These are phyloP conservation scores for Drosophila trichaetosa DNA, from an alignment of 2,888 invertebrate genomes.

Conservation along the genomic window DNA sequence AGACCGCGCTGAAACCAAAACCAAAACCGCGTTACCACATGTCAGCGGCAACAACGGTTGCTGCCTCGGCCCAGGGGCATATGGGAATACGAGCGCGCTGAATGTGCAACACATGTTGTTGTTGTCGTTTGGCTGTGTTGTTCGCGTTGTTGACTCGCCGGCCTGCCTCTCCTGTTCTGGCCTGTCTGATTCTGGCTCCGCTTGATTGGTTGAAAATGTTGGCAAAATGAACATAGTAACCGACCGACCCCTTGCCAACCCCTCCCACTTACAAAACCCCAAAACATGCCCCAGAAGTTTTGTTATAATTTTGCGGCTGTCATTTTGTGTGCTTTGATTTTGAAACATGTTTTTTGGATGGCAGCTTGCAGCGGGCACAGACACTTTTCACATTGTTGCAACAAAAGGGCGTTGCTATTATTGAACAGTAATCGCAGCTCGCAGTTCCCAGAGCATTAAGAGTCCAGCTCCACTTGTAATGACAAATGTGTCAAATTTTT, in stretches of 20 bases:
- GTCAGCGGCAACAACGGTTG: constrained; percentile 64
- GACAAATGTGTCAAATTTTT: constrained; percentile 33
- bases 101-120: constrained; percentile 80
- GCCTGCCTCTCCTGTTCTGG: constrained; percentile 36
- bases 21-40: constrained; percentile 80
- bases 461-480: constrained; percentile 18
- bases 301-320: constrained; percentile 76
- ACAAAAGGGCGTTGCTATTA: constrained; percentile 49
- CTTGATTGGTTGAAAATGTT: constrained; percentile 78
- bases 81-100: constrained; percentile 60
- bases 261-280: background rate
- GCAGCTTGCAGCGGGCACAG: constrained; percentile 20
- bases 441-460: background rate
- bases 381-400: constrained; percentile 35
- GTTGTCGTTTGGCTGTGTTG: constrained; percentile 56
- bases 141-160: constrained; percentile 53
- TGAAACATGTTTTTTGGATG: constrained; percentile 24
- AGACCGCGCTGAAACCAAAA: constrained; percentile 75
- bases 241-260: background rate
- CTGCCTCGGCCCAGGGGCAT: constrained; percentile 55
- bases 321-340: constrained; percentile 72
- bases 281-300: constrained; percentile 54
- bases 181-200: constrained; percentile 67
- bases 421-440: constrained; percentile 28
- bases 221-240: constrained; percentile 47